A percentile compares a stretch with the other conserved stretches of the same genome.
These are phyloP conservation scores for Nycticebus coucang DNA, from an alignment of 2,113 vertebrate genomes.

Conservation along the genomic window DNA sequence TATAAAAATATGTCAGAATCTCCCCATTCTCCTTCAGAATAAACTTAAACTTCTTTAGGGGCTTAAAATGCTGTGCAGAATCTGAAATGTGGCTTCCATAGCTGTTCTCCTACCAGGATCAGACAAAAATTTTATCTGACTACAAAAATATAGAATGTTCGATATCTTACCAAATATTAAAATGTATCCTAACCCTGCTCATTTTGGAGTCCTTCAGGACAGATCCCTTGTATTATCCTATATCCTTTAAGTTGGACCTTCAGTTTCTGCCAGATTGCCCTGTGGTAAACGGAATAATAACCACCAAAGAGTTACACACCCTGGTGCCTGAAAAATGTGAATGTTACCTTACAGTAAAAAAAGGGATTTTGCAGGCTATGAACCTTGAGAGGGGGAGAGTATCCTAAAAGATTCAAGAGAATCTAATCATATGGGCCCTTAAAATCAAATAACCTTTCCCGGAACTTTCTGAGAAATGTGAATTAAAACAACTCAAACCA, in stretches of 20 bases:
- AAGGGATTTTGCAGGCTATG: neutral
- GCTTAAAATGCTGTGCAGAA: neutral
- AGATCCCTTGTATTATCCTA: neutral
- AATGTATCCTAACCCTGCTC: neutral
- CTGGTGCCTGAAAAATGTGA: neutral
- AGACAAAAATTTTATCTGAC: neutral
- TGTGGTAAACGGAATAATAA: neutral
- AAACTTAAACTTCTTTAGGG: neutral
- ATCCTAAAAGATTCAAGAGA: neutral
- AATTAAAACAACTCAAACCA: neutral
- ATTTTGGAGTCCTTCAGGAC: neutral
- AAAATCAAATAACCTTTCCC: neutral
- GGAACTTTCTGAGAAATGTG: neutral
- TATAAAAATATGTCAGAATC: neutral
- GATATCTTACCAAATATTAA: neutral
- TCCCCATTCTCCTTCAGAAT: neutral
- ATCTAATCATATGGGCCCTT: neutral
- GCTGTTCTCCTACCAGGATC: neutral
- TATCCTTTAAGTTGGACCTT: neutral
- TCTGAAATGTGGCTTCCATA: neutral
- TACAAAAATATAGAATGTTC: neutral
- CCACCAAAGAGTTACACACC: neutral
- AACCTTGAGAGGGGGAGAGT: neutral
- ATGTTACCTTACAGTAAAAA: neutral
- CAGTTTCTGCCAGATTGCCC: neutral